Percentiles rank a stretch among this genome's conserved stretches.
These are phyloP conservation scores for Diplogasteroides magnus DNA, from an alignment of 1,140 invertebrate genomes.

Conservation along the genomic window DNA sequence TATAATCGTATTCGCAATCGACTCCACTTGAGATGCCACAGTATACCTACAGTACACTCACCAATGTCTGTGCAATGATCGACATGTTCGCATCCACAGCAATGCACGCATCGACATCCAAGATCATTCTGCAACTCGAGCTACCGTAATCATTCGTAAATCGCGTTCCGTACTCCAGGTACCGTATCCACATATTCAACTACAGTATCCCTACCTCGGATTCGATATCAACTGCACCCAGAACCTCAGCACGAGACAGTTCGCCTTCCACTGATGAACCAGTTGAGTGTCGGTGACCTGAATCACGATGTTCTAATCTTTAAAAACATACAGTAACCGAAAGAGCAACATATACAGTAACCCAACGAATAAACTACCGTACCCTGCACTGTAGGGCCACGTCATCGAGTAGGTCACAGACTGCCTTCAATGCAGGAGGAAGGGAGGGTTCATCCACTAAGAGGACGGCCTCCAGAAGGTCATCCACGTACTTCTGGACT, in stretches of 20 bases:
- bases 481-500: conserved; percentile 90
- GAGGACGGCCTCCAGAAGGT: conserved; percentile 64
- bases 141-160: conserved; percentile 35
- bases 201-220: conserved; percentile 83
- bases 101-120: conserved; percentile 2
- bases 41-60: too few relatives aligned
- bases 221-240: conserved; percentile 97
- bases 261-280: conserved; percentile 91
- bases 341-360: conserved; percentile 5
- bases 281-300: conserved; percentile 77
- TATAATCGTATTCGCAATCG: too few relatives aligned
- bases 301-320: too few relatives aligned
- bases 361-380: neutral
- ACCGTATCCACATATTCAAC: conserved; percentile 88
- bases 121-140: neutral
- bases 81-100: conserved; percentile 8
- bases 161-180: conserved; percentile 79
- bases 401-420: conserved; percentile 87
- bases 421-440: conserved; percentile 85
- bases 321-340: conserved; percentile 49
- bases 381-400: conserved; percentile 70
- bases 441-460: conserved; percentile 60
- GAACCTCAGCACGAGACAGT: conserved; percentile 74
- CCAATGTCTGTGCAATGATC: conserved; percentile 9
- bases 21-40: too few relatives aligned